Conservation (phyloP, 2,113 vertebrate genomes). For the Pomatostomus ruficeps region DNA sequence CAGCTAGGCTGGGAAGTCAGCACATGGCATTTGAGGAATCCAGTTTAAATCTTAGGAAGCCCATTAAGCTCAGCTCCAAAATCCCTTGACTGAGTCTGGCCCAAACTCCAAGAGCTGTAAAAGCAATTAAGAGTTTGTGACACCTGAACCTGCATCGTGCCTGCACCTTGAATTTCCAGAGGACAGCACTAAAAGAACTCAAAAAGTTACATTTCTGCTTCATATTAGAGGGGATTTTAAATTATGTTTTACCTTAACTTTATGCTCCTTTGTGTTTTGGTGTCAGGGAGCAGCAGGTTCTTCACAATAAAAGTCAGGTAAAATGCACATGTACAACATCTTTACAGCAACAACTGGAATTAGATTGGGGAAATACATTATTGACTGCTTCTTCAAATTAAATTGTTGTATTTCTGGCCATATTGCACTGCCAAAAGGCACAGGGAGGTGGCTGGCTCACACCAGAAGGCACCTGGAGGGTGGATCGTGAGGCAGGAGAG, state of each 20-base stretch:
- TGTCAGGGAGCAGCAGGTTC: not conserved
- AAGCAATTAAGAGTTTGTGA: not conserved
- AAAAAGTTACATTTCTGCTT: not conserved
- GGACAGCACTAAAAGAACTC: not conserved
- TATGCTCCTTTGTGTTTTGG: not conserved
- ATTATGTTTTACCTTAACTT: not conserved
- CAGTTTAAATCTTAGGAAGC: not conserved
- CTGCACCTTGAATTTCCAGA: not conserved
- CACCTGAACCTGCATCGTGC: not conserved
- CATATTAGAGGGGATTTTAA: not conserved
- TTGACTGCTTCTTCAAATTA: too few species aligned
- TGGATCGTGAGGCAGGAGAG: not conserved
- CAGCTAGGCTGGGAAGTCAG: not conserved
- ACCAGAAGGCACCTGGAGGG: not conserved
- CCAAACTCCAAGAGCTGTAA: not conserved
- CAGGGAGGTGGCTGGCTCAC: not conserved
- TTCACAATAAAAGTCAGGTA: not conserved
- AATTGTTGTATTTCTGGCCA: not conserved
- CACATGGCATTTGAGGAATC: not conserved
- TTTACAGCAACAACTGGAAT: not conserved
- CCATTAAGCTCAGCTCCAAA: not conserved
- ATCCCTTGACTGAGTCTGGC: not conserved
- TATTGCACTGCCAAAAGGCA: not conserved
- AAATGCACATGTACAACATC: not conserved
- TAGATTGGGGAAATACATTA: not conserved